Conservation (phyloP, 1,140 invertebrate species). For the Magallana gigas region DNA sequence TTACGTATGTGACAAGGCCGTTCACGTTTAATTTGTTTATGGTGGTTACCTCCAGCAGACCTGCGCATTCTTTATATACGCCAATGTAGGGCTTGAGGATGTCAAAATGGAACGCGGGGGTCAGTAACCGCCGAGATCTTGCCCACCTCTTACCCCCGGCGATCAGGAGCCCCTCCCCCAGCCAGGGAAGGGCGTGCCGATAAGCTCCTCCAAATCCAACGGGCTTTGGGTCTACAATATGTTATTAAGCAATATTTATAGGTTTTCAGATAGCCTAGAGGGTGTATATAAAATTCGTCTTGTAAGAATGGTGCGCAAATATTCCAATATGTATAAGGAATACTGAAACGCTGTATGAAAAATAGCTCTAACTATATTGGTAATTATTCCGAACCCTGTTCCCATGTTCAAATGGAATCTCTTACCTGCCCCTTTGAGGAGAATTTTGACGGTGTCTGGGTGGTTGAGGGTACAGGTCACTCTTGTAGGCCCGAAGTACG, state of each 20-base stretch:
- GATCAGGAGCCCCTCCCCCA: conserved; percentile 72
- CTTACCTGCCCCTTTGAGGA: conserved; percentile 68
- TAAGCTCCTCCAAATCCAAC: conserved; percentile 62
- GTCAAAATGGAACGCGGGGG: conserved; percentile 93
- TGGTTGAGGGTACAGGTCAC: conserved; percentile 59
- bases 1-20: too few species aligned
- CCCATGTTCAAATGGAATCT: too few species aligned
- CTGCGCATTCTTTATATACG: conserved; percentile 84
- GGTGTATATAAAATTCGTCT: too few species aligned
- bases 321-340: too few species aligned
- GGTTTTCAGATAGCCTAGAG: too few species aligned
- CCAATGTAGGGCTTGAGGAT: conserved; percentile 91
- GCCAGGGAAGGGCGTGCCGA: conserved; percentile 66
- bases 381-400: too few species aligned
- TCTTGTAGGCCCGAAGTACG: conserved; percentile 59
- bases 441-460: conserved; percentile 61
- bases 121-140: conserved; percentile 89
- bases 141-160: conserved; percentile 87
- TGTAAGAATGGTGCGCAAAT: too few species aligned
- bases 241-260: not conserved
- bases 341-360: too few species aligned
- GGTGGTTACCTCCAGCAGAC: conserved; percentile 60
- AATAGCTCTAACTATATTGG: too few species aligned
- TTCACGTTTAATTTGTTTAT: not conserved
- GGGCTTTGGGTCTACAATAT: conserved; percentile 68